Evolutionary conservation across 2,888 invertebrate species (phyloP).

Genomic region (Dolichopus griseipennis): DNA sequence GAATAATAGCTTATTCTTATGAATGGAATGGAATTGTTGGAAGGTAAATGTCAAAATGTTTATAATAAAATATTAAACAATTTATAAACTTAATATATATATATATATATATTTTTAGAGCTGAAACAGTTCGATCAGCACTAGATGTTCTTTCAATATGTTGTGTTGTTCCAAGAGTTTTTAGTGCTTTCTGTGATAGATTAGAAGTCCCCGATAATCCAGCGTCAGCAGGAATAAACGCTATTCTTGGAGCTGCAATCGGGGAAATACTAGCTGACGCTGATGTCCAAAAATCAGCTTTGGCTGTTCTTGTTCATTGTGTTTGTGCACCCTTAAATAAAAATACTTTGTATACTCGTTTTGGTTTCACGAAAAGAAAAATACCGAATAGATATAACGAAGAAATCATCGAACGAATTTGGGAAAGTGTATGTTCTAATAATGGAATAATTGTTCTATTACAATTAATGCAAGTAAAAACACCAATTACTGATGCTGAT

Average conservation of each 20-base stretch:
- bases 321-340: constrained; percentile 83
- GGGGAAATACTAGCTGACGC: constrained; percentile 85
- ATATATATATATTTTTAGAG: constrained; percentile 43
- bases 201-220: constrained; percentile 69
- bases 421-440: constrained; percentile 88
- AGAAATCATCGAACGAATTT: constrained; percentile 82
- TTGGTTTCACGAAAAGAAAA: constrained; percentile 47
- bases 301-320: constrained; percentile 85
- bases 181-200: constrained; percentile 61
- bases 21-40: constrained; percentile 83
- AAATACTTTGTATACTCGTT: constrained; percentile 48
- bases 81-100: no score
- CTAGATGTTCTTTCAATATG: constrained; percentile 85
- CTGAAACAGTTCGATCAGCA: constrained; percentile 72
- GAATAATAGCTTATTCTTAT: constrained; percentile 79
- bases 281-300: constrained; percentile 84
- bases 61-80: constrained; percentile 7
- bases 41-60: constrained; percentile 43
- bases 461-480: constrained; percentile 81
- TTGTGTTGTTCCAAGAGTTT: constrained; percentile 77
- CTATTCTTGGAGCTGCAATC: constrained; percentile 78
- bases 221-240: constrained; percentile 68
- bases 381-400: constrained; percentile 60
- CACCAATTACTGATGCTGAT: constrained; percentile 95
- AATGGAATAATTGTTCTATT: constrained; percentile 94